These are phyloP conservation scores for Menidia beryllina DNA, from an alignment of 2,113 vertebrate genomes.

Conservation along the genomic window DNA sequence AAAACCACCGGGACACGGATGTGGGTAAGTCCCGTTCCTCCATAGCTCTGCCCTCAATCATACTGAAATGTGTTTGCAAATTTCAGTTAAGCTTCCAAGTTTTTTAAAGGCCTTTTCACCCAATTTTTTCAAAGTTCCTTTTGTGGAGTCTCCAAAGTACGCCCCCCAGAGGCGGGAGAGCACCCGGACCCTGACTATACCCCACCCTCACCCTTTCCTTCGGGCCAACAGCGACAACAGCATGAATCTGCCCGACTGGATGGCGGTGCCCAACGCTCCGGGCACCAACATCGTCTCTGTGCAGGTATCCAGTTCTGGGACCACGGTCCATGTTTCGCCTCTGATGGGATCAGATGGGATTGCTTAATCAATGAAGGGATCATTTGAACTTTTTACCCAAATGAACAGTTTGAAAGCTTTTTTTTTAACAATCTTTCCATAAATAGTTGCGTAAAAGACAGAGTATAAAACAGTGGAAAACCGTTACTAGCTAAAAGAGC, in stretches of 20 bases:
- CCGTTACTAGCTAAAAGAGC: background rate
- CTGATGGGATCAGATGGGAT: too few relatives aligned
- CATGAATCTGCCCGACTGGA: slow-evolving; percentile 92
- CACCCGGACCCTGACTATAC: slow-evolving; percentile 78
- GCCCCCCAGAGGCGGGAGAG: slow-evolving; percentile 88
- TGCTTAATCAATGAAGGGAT: too few relatives aligned
- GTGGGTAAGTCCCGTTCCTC: slow-evolving; percentile 82
- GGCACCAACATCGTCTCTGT: slow-evolving; percentile 83
- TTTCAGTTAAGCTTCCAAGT: too few relatives aligned
- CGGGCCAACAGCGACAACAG: slow-evolving; percentile 93
- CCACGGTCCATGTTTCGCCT: too few relatives aligned
- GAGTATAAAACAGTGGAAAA: too few relatives aligned
- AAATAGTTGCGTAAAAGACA: background rate
- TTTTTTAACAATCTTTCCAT: background rate
- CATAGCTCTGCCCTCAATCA: too few relatives aligned
- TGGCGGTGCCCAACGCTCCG: slow-evolving; percentile 85
- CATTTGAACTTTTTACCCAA: too few relatives aligned
- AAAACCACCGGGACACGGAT: slow-evolving; percentile 89
- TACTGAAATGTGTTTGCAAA: too few relatives aligned
- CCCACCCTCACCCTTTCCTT: slow-evolving; percentile 87
- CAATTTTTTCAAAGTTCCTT: slow-evolving; percentile 83
- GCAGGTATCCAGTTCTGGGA: too few relatives aligned
- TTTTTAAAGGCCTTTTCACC: background rate
- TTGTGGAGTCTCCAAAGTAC: slow-evolving; percentile 91
- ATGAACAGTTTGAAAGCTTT: too few relatives aligned